Conservation (phyloP, 2,888 invertebrate genomes). For the Lasioglossum villosulum region DNA sequence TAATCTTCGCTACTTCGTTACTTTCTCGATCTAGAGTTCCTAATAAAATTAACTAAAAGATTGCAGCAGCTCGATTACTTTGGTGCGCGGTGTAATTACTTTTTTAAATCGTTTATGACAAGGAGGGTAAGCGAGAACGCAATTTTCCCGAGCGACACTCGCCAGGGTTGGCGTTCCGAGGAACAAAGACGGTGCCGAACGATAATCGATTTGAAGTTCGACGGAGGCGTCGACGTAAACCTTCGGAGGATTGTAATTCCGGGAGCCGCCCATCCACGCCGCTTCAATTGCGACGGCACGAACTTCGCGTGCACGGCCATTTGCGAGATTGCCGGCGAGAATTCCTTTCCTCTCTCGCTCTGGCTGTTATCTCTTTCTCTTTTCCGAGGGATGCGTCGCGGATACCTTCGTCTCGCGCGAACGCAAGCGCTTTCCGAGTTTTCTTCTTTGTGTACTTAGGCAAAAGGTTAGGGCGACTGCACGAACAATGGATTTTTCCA, state of each 20-base stretch:
- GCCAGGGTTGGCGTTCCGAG: not conserved
- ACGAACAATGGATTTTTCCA: slow-evolving; percentile 64
- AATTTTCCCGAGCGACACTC: slow-evolving; percentile 7
- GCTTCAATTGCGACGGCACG: slow-evolving; percentile 48
- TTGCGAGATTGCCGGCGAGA: slow-evolving; percentile 61
- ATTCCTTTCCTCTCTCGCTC: slow-evolving; percentile 41
- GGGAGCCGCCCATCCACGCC: slow-evolving; percentile 19
- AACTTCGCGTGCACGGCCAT: slow-evolving; percentile 52
- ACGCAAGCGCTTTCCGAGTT: not conserved
- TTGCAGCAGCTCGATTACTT: not conserved
- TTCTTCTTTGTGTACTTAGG: slow-evolving; percentile 59
- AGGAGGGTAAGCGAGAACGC: not conserved
- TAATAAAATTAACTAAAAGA: not conserved
- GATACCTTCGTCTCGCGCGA: slow-evolving; percentile 49
- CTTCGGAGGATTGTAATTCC: slow-evolving; percentile 49
- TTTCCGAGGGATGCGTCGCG: slow-evolving; percentile 35
- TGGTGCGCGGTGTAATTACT: not conserved
- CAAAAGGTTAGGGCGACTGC: slow-evolving; percentile 57
- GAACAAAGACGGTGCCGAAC: not conserved
- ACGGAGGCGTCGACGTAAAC: slow-evolving; percentile 31
- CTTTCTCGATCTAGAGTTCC: not conserved
- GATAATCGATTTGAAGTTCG: slow-evolving; percentile 53
- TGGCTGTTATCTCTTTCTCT: not conserved
- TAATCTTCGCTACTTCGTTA: not conserved
- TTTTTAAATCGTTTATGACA: not conserved